A percentile compares a stretch with the other conserved stretches of the same genome.
Conservation (phyloP, 2,888 invertebrate species). For the Tridacna crocea region DNA sequence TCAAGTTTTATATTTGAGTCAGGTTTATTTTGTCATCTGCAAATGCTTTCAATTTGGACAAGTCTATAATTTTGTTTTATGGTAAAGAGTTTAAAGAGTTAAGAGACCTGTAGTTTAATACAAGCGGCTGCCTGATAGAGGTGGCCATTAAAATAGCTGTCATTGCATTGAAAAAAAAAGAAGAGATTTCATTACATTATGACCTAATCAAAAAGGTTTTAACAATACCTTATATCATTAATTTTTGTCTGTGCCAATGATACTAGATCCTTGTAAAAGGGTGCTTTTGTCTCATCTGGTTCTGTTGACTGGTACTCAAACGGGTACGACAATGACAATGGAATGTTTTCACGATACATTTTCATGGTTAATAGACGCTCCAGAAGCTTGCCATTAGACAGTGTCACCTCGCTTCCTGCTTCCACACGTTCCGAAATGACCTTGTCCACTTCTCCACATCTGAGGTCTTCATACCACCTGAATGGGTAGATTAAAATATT, state of each 20-base stretch:
- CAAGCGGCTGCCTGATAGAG: too few relatives aligned
- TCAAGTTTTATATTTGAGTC: too few relatives aligned
- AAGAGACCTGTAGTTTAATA: too few relatives aligned
- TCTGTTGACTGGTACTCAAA: background rate
- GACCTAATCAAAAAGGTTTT: too few relatives aligned
- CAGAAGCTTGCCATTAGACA: constrained; percentile 83
- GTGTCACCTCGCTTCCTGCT: constrained; percentile 73
- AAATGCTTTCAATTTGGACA: too few relatives aligned
- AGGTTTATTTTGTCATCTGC: too few relatives aligned
- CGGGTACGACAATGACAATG: constrained; percentile 2
- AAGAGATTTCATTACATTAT: too few relatives aligned
- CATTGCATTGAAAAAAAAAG: too few relatives aligned
- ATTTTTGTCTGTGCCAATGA: constrained; percentile 78
- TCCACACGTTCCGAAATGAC: constrained; percentile 75
- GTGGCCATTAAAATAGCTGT: too few relatives aligned
- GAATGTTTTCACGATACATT: constrained; percentile 58
- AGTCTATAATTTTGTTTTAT: too few relatives aligned
- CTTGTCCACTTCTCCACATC: constrained; percentile 77
- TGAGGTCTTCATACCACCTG: constrained; percentile 83
- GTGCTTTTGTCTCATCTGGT: constrained; percentile 66
- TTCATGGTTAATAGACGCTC: constrained; percentile 81
- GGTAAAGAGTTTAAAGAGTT: too few relatives aligned
- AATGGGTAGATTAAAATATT: background rate
- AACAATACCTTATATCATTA: constrained; percentile 71
- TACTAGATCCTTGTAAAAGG: constrained; percentile 74